Percentiles rank a stretch among this genome's conserved stretches.
Conservation (phyloP, 1,140 invertebrate species). For the Caenorhabditis brenneri region DNA sequence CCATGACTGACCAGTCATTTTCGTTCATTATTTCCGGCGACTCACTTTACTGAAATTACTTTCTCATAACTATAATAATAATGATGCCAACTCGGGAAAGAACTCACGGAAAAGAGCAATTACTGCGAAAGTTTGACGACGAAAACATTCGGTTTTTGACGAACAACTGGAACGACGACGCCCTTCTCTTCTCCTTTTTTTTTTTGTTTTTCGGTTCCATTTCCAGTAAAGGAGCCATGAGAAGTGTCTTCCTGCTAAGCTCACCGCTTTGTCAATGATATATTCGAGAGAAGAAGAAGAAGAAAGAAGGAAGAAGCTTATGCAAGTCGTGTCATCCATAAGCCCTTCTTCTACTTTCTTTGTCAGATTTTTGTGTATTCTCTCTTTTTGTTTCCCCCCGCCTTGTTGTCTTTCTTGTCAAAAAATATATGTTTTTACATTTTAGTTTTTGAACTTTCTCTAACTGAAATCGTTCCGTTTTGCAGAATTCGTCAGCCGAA, state of each 20-base stretch:
- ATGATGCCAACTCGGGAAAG: neutral
- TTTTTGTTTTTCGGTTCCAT: slow-evolving; percentile 1
- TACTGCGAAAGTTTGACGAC: slow-evolving; percentile 1
- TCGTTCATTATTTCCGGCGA: neutral
- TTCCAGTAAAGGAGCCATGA: neutral
- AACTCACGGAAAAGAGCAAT: slow-evolving; percentile 43
- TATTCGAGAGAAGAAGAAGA: neutral
- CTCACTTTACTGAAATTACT: neutral
- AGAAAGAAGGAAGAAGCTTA: neutral
- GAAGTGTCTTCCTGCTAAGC: neutral
- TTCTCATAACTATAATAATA: neutral
- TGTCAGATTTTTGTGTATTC: neutral
- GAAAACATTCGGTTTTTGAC: slow-evolving; percentile 33
- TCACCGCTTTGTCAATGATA: neutral
- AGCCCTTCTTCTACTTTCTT: slow-evolving; percentile 20
- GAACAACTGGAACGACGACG: slow-evolving; percentile 12
- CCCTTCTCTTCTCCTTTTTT: neutral
- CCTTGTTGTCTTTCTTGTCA: neutral
- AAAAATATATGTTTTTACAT: neutral
- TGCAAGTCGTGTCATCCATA: slow-evolving; percentile 29
- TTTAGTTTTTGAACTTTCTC: neutral
- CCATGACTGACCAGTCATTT: neutral
- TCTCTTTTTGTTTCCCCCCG: neutral
- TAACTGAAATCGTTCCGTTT: slow-evolving; percentile 14
- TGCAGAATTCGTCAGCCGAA: slow-evolving; percentile 43